A percentile compares a stretch with the other conserved stretches of the same genome.
Conservation (phyloP, 2,888 invertebrate species). For the Tachina lurida region DNA sequence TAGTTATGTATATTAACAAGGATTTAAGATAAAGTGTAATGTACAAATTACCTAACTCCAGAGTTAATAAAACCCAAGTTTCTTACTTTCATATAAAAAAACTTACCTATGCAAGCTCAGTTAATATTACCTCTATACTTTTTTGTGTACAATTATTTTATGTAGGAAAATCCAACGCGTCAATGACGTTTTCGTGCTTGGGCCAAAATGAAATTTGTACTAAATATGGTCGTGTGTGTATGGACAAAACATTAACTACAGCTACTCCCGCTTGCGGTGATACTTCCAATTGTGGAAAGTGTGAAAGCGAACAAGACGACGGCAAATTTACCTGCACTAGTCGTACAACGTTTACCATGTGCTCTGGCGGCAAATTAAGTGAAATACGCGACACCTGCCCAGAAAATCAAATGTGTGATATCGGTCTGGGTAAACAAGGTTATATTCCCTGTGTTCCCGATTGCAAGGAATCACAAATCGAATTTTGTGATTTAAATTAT, state of each 20-base stretch:
- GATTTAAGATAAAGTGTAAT: too few species aligned
- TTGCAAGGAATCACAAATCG: constrained; percentile 47
- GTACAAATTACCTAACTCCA: too few species aligned
- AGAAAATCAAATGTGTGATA: constrained; percentile 71
- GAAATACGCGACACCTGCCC: constrained; percentile 69
- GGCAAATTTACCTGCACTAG: constrained; percentile 76
- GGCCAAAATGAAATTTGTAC: constrained; percentile 74
- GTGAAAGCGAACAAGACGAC: constrained; percentile 10
- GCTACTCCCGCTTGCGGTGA: constrained; percentile 74
- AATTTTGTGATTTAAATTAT: constrained; percentile 74
- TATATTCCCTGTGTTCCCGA: constrained; percentile 72
- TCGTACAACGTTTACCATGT: constrained; percentile 74
- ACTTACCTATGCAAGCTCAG: too few species aligned
- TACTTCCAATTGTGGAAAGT: constrained; percentile 72
- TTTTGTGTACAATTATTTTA: background rate
- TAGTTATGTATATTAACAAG: too few species aligned
- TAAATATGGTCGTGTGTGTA: constrained; percentile 67
- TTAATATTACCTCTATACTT: too few species aligned
- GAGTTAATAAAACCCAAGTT: too few species aligned
- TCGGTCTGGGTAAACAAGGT: background rate
- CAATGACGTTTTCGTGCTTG: constrained; percentile 70
- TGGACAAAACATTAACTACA: background rate
- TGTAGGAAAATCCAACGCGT: constrained; percentile 66
- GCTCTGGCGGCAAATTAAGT: constrained; percentile 46
- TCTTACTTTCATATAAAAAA: too few species aligned